These are phyloP conservation scores for Zeuzera pyrina DNA, from an alignment of 2,888 invertebrate genomes.

Conservation along the genomic window DNA sequence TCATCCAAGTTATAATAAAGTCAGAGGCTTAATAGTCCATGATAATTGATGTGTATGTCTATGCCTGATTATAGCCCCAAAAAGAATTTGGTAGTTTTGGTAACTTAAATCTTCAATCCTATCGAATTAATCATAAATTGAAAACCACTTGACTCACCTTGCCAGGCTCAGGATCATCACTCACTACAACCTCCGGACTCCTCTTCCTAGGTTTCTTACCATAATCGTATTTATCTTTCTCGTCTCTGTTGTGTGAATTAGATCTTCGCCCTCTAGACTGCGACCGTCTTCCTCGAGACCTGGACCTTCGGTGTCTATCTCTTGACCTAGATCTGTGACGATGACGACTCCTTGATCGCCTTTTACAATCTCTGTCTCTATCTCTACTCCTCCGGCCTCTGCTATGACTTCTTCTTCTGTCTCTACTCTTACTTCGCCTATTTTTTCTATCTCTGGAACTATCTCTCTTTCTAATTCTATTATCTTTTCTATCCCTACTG, in stretches of 20 bases:
- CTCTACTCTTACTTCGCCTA: conserved; percentile 23
- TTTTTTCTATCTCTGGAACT: conserved; percentile 31
- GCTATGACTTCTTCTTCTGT: conserved; percentile 26
- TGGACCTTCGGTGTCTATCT: conserved; percentile 27
- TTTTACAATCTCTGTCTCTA: conserved; percentile 23
- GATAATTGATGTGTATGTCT: too few relatives aligned
- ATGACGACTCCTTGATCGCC: conserved; percentile 28
- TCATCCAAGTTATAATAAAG: too few relatives aligned
- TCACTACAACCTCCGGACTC: conserved; percentile 71
- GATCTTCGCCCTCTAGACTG: conserved; percentile 24
- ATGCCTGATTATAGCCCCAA: too few relatives aligned
- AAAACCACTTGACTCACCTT: conserved; percentile 57
- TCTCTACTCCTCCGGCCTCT: conserved; percentile 30
- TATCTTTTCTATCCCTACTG: conserved; percentile 33
- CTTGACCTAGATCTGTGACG: conserved; percentile 17
- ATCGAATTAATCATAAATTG: too few relatives aligned
- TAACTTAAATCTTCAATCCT: too few relatives aligned
- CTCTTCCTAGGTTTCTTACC: conserved; percentile 39
- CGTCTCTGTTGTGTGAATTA: conserved; percentile 27
- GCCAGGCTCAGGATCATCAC: conserved; percentile 84
- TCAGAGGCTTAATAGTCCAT: neutral
- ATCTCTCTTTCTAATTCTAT: conserved; percentile 29
- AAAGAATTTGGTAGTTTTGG: too few relatives aligned
- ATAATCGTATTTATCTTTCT: conserved; percentile 37
- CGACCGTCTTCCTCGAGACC: conserved; percentile 31